These are phyloP conservation scores for Epinotia brunnichana DNA, from an alignment of 2,888 invertebrate genomes.

Conservation along the genomic window DNA sequence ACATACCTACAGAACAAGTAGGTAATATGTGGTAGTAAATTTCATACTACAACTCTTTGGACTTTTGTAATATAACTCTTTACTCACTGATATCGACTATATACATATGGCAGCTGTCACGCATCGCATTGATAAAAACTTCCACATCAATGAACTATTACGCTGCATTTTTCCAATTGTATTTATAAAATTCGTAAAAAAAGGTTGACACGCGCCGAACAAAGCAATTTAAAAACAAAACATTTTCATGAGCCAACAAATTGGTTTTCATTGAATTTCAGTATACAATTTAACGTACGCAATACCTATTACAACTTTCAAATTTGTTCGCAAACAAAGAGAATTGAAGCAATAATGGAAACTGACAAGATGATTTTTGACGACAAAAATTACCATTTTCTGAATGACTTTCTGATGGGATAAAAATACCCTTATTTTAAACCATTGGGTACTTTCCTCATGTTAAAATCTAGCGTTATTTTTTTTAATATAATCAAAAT, in stretches of 20 bases:
- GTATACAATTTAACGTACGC: constrained; percentile 11
- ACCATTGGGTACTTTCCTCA: too few relatives aligned
- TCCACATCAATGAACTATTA: not conserved
- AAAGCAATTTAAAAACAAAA: constrained; percentile 24
- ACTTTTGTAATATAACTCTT: too few relatives aligned
- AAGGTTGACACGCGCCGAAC: constrained; percentile 9
- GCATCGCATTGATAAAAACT: not conserved
- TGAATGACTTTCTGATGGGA: not conserved
- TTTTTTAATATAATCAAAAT: too few relatives aligned
- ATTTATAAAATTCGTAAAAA: constrained; percentile 9
- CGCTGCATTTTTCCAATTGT: not conserved
- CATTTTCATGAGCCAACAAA: constrained; percentile 13
- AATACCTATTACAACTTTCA: constrained; percentile 20
- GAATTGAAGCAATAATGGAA: constrained; percentile 4
- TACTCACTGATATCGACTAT: too few relatives aligned
- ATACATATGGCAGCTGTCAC: not conserved
- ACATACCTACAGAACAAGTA: too few relatives aligned
- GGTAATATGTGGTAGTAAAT: too few relatives aligned
- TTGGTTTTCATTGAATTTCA: constrained; percentile 26
- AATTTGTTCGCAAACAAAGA: constrained; percentile 2
- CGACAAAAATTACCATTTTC: not conserved
- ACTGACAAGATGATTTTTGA: not conserved
- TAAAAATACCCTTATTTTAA: too few relatives aligned
- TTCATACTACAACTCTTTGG: too few relatives aligned
- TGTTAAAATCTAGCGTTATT: too few relatives aligned